Evolutionary conservation across 2,113 vertebrate species (phyloP), one percentile per base, ranked within the genome.

Genomic region (Stigmatopora argus): DNA sequence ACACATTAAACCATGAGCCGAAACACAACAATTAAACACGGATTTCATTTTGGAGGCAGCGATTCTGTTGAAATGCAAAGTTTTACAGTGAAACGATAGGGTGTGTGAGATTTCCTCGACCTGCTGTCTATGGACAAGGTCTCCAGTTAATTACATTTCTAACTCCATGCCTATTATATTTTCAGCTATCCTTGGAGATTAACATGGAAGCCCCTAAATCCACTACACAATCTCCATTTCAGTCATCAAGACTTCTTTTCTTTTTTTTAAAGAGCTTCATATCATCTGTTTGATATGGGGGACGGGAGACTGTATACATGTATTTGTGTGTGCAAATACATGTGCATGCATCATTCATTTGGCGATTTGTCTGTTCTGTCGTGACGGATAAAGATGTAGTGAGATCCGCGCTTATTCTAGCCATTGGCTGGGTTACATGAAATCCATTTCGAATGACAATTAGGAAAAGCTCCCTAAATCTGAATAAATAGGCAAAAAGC

Each of bases 91-190:
- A 76, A 82, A 77, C 51, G 52, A 80, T 69, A 56, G 72, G 78
- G 52, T 71, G 70, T 73, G 69, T 82, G 76, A 80, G 70, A 74
- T 82, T 83, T 46, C 79, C 74, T 83, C 85, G 87, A 89, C 80
- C 82, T 77, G 65, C 46, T 67, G 68, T 83, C 73, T 78, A 79
- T 85, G 71, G 73, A 74, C 76, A 83, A 82, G 80, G 79, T 85
- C 84, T 72, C 66, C 15, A 49, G 79, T 82, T 87, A 87, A 87
- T 85, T 83, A 83, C 71, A 75, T 73, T 81, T 77, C 71, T 62
- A 77, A 67, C 62, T 78, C 62, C 45, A 65, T 65, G 64, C 57
- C 81, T 73, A 78, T 86, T 81, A 81, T 80, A 69, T 84, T 82
- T 78, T 61, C 72, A 72, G 71, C 64, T 74, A 68, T 78, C 76